Conservation (phyloP, 2,797 vertebrate genomes). For the Chelon auratus region DNA sequence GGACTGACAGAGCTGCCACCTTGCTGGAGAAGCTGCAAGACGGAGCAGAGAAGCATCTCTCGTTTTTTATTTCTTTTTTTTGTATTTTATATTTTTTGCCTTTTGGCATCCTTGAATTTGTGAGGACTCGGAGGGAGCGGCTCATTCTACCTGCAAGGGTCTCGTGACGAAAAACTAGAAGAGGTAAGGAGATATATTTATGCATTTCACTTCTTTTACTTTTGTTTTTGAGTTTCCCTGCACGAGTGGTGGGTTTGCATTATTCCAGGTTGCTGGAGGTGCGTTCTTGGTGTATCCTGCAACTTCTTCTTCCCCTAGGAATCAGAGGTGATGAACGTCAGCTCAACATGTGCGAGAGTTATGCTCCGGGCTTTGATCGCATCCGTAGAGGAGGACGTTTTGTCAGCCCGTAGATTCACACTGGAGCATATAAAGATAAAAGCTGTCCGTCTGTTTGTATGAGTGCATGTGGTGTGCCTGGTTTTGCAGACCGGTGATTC, state of each 20-base stretch:
- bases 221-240: background rate
- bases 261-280: constrained; percentile 1
- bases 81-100: no score
- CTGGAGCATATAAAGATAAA: constrained; percentile 2
- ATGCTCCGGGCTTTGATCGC: constrained; percentile 51
- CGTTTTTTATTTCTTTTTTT: background rate
- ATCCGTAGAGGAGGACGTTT: constrained; percentile 11
- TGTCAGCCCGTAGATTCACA: constrained; percentile 46
- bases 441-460: constrained; percentile 13
- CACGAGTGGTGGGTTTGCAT: background rate
- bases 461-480: constrained; percentile 12
- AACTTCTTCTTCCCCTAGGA: constrained; percentile 57
- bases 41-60: constrained; percentile 45
- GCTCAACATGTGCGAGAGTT: constrained; percentile 62
- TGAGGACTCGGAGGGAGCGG: constrained; percentile 13
- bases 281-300: constrained; percentile 49
- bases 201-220: background rate
- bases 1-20: constrained; percentile 65
- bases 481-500: constrained; percentile 52
- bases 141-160: constrained; percentile 39
- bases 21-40: constrained; percentile 54
- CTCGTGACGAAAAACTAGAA: background rate
- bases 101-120: constrained; percentile 28
- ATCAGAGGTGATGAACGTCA: constrained; percentile 45
- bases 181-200: constrained; percentile 56